A percentile compares a stretch with the other conserved stretches of the same genome.
Conservation (phyloP, 2,113 vertebrate genomes). For the Hydropotes inermis region DNA sequence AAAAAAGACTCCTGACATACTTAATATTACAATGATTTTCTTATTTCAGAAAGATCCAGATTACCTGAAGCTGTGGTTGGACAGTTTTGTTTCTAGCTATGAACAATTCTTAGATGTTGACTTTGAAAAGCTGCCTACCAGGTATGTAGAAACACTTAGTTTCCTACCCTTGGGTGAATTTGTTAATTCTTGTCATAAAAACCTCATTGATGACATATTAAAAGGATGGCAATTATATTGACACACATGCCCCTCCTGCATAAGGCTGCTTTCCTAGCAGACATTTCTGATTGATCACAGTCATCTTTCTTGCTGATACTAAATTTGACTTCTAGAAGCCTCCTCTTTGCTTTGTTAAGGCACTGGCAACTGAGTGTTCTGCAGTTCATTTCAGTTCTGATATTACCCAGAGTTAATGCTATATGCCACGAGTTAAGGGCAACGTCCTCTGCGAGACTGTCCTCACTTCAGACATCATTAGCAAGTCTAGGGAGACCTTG, state of each 20-base stretch:
- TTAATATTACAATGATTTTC: conserved; percentile 27
- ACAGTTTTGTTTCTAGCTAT: conserved; percentile 95
- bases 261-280: background rate
- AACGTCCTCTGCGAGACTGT: background rate
- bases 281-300: background rate
- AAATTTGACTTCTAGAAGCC: background rate
- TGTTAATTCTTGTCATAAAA: conserved; percentile 36
- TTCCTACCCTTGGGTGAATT: background rate
- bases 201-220: background rate
- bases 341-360: background rate
- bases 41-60: conserved; percentile 94
- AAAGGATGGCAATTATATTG: background rate
- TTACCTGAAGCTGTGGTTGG: conserved; percentile 97
- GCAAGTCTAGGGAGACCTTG: background rate
- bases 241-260: background rate
- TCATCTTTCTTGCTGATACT: conserved; percentile 19
- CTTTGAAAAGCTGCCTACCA: conserved; percentile 95
- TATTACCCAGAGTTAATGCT: background rate
- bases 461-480: background rate
- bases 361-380: background rate
- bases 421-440: background rate
- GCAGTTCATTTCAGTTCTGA: background rate
- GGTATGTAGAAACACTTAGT: conserved; percentile 83
- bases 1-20: background rate
- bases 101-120: conserved; percentile 96